These are phyloP conservation scores for Ornithoptera priamus DNA, from an alignment of 2,888 invertebrate species.

Conservation along the genomic window DNA sequence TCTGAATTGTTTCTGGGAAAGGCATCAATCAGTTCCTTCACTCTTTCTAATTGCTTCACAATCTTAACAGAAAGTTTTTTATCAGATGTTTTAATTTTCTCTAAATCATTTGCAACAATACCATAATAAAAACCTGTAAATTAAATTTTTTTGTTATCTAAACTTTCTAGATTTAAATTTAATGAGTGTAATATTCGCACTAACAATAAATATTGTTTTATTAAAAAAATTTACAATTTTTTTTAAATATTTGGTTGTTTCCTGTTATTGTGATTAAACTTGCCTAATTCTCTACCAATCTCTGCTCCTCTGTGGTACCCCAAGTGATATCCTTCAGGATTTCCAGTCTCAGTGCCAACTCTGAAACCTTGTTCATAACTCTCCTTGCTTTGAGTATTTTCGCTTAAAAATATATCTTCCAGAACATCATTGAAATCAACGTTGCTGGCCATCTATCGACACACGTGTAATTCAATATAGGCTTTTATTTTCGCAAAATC, in stretches of 20 bases:
- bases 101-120: constrained; percentile 74
- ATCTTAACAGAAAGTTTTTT: constrained; percentile 76
- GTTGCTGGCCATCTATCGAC: constrained; percentile 65
- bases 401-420: constrained; percentile 84
- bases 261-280: background rate
- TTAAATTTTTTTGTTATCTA: background rate
- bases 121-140: constrained; percentile 84
- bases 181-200: no score
- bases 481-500: background rate
- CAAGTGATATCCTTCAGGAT: constrained; percentile 84
- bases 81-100: constrained; percentile 44
- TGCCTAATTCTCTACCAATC: constrained; percentile 85
- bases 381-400: constrained; percentile 82
- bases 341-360: constrained; percentile 82
- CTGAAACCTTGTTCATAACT: constrained; percentile 85
- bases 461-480: background rate
- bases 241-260: no score
- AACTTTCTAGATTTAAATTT: no score
- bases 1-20: constrained; percentile 85
- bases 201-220: no score
- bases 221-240: no score
- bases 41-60: constrained; percentile 71
- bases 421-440: constrained; percentile 87
- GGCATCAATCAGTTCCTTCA: constrained; percentile 79
- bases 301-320: constrained; percentile 89